Base-by-base conservation (phyloP, 2,113 vertebrate genomes). In the Calonectris borealis region DNA sequence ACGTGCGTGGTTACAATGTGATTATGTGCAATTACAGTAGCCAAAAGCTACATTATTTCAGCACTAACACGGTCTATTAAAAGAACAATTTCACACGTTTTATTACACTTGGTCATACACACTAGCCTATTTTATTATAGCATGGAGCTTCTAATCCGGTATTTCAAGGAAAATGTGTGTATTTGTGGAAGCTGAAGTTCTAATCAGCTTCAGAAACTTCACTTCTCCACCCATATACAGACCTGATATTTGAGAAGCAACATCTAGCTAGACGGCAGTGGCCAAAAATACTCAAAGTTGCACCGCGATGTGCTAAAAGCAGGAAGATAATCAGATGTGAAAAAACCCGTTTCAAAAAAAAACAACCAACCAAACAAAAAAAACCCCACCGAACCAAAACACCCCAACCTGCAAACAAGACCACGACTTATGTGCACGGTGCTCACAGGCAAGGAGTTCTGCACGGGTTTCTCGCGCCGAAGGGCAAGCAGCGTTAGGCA, bases 381-480 rank as follows among this genome's bases (percentile, higher is more conserved):
- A 26, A 15, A 76, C 12, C 8, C 42, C 16, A 44, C 13, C 42
- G 6, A 44, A 44, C 13, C 42, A 5, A 3, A 16, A 5, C 34
- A 17, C 26, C 16, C 19, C 58, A 8, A 8, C 7, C 21, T 3
- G 62, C 55, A 3, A 25, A 6, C 32, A 6, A 3, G 19, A 6
- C 42, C 22, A 4, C 8, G 7, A 2, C 6, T 6, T 12, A 2
- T 1, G 40, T 0, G 6, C n/a, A 5, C 44, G 11, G 0, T 0
- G 66, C 72, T 14, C 25, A 6, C 17, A 3, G 31, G 25, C 40
- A 19, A 2, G 17, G n/a, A 9, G 19, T 2, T 9, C 24, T 3
- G 57, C 48, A 0, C 19, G 40, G 22, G 6, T 5, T 16, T 16
- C 69, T 4, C 10, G 16, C 3, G 46, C 36, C 32, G 36, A 27